Evolutionary conservation across 2,888 invertebrate species (phyloP).

Genomic region (Cheilosia impressa): DNA sequence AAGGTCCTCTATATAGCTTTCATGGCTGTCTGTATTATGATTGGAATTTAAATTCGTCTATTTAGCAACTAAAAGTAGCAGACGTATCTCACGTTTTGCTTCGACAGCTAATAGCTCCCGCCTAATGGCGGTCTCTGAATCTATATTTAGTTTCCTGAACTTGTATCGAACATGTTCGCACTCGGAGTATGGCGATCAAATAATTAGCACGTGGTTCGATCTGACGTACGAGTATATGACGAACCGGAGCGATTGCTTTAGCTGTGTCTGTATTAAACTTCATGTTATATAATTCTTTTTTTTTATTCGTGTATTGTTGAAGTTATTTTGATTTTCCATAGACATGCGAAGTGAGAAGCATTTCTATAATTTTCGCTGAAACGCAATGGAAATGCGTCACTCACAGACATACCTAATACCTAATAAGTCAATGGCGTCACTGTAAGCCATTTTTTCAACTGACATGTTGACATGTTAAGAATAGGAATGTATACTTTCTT

Average conservation of each 20-base stretch:
- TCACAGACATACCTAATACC: no score
- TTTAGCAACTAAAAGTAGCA: neutral
- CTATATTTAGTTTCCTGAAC: slow-evolving; percentile 1
- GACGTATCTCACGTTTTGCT: slow-evolving; percentile 9
- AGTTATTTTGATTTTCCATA: neutral
- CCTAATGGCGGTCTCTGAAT: neutral
- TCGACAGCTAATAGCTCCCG: neutral
- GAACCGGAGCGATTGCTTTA: neutral
- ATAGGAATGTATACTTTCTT: no score
- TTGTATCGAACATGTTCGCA: neutral
- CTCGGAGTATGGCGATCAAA: neutral
- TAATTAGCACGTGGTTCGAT: slow-evolving; percentile 10
- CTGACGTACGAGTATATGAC: neutral
- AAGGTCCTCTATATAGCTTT: slow-evolving; percentile 2
- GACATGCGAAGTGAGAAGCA: neutral
- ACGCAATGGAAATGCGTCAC: no score
- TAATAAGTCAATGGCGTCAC: no score
- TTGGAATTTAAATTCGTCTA: slow-evolving; percentile 10
- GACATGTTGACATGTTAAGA: no score
- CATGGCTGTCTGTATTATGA: slow-evolving; percentile 13
- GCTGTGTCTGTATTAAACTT: neutral
- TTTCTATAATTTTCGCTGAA: neutral
- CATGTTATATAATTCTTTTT: neutral
- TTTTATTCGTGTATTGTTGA: no score
- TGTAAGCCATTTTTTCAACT: no score